Evolutionary conservation across 2,888 invertebrate genomes (phyloP).

Genomic region (Cephus runcator): DNA sequence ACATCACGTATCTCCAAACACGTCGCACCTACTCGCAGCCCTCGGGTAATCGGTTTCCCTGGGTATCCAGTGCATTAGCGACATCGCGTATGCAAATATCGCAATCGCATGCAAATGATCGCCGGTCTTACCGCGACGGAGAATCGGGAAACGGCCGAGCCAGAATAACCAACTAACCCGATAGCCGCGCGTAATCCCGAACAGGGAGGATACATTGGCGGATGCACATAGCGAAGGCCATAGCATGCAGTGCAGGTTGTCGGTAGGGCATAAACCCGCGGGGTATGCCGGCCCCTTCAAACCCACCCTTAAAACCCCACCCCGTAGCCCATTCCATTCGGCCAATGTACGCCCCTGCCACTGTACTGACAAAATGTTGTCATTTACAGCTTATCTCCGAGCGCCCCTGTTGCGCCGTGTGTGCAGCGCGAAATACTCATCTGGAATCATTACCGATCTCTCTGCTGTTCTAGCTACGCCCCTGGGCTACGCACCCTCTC

Average conservation of each 20-base stretch:
- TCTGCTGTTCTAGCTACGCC: not conserved
- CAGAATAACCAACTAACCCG: slow-evolving; percentile 31
- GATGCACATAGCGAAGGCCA: not conserved
- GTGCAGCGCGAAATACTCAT: slow-evolving; percentile 18
- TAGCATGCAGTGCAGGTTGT: not conserved
- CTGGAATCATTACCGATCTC: slow-evolving; percentile 23
- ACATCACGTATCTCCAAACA: not conserved
- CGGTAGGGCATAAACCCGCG: slow-evolving; percentile 23
- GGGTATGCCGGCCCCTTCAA: slow-evolving; percentile 17
- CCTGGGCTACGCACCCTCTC: not conserved
- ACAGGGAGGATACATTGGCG: slow-evolving; percentile 33
- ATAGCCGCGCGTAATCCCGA: slow-evolving; percentile 32
- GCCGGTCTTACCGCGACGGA: slow-evolving; percentile 24
- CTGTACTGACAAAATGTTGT: not conserved
- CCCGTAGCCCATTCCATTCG: not conserved
- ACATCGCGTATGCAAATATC: slow-evolving; percentile 26
- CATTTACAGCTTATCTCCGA: slow-evolving; percentile 35
- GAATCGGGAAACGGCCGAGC: slow-evolving; percentile 26
- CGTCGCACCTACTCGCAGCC: not conserved
- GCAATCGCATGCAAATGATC: slow-evolving; percentile 28
- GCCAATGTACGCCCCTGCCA: not conserved
- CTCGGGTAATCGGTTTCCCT: not conserved
- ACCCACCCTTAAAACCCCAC: slow-evolving; percentile 22
- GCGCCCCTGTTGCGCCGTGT: slow-evolving; percentile 20
- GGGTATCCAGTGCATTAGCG: slow-evolving; percentile 20